Percentiles rank a stretch among this genome's conserved stretches.
These are phyloP conservation scores for Eulithis testata DNA, from an alignment of 2,888 invertebrate genomes.

Conservation along the genomic window DNA sequence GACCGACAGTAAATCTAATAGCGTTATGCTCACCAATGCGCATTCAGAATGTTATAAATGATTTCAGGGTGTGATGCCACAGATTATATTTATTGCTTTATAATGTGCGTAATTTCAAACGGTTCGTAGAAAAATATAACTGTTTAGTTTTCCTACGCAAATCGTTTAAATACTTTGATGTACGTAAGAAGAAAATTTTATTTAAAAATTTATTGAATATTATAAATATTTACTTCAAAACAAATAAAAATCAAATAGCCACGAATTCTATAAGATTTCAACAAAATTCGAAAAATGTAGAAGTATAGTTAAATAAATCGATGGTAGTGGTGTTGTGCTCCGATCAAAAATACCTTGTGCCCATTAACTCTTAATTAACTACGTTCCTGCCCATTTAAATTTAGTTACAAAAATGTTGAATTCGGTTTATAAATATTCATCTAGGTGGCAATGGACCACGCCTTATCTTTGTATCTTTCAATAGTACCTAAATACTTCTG, in stretches of 20 bases:
- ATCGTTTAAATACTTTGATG: constrained; percentile 32
- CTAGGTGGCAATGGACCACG: not conserved
- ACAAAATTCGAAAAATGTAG: constrained; percentile 23
- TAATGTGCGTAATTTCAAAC: constrained; percentile 28
- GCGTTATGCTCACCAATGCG: constrained; percentile 25
- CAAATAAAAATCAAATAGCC: constrained; percentile 11
- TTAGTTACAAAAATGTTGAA: constrained; percentile 22
- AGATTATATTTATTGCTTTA: constrained; percentile 21
- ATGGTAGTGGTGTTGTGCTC: constrained; percentile 13
- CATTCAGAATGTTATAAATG: constrained; percentile 33
- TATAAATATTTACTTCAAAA: constrained; percentile 21
- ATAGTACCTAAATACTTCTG: constrained; percentile 2
- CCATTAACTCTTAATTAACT: constrained; percentile 30
- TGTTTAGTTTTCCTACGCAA: constrained; percentile 24
- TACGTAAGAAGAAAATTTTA: constrained; percentile 28
- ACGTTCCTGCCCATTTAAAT: constrained; percentile 14
- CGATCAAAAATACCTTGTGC: constrained; percentile 14
- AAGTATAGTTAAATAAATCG: constrained; percentile 24
- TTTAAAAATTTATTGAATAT: constrained; percentile 23
- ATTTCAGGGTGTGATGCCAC: constrained; percentile 23
- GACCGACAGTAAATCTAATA: constrained; percentile 37
- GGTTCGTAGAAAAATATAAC: constrained; percentile 12
- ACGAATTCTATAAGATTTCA: constrained; percentile 16
- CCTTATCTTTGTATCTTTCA: constrained; percentile 15
- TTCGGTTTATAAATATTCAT: constrained; percentile 26